Base-by-base conservation (phyloP, 92 coral and sea anemone species). In the Montipora capitata region DNA sequence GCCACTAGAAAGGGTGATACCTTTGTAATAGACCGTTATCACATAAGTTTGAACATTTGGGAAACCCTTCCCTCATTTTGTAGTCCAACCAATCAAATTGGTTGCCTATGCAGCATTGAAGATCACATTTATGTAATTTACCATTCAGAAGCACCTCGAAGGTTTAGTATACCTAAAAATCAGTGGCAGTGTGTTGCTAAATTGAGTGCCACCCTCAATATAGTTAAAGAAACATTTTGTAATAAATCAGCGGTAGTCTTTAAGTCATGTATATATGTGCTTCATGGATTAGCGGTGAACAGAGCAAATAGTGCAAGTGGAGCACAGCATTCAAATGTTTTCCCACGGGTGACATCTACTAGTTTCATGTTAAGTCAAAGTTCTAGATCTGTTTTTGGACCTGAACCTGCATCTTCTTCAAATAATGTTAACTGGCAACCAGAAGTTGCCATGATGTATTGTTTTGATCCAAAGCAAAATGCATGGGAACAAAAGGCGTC, bases 391-490 rank as follows among this genome's bases (percentile, higher is more conserved):
- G 20, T 18, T 18, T 18, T 18, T 18, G 20, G 0, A 18, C 1
- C 0, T 20, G 1, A 20, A 20, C 1, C 27, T 20, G 0, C 35
- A 27, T 27, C 35, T 27, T 27, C 35, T 27, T 27, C 35, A 27
- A 27, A 27, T 1, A 1, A 27, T 1, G 35, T 1, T 27, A 27
- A 27, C 35, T 27, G 35, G 35, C 35, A 27, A 27, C 35, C 35
- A 27, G 2, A 27, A 27, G 35, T 27, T 40, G 75, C 75, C 8
- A 2, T 44, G 48, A 4, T 71, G 68, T 72, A 59, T 48, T 14
- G 71, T 14, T 87, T 87, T 51, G 52, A 80, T 14, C 91, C 91
- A 38, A 20, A 11, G 38, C 27, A 1, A 17, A 87, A 87, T 42
- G 2, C 20, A 3, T 87, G 91, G 91, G 38, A 40, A 8, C 11